Evolutionary conservation across 2,797 vertebrate species (phyloP), one percentile per base, ranked within the genome.

Genomic region (Tragelaphus eurycerus): DNA sequence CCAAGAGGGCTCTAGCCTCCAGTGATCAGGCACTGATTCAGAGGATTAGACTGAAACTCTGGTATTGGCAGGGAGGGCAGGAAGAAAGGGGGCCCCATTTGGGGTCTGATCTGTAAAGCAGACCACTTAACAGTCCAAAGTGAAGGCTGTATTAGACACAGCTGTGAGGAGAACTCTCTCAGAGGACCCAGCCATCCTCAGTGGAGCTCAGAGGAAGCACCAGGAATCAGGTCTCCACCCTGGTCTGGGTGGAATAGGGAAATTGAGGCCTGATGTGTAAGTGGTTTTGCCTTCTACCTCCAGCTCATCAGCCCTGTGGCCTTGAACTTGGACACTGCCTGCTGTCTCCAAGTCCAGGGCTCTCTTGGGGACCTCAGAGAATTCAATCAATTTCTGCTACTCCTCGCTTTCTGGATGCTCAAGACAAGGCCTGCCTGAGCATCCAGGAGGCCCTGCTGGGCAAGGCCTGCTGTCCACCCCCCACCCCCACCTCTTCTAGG

Each of bases 111-210:
- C 59, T 78, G 38, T 4, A 50, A 27, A 79, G 23, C 67, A 23
- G 82, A 57, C 2, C 5, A 7, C 52, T 78, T 16, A 13, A 1
- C 29, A 1, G 17, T 52, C 81, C 29, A 16, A 46, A 10, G 92
- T 0, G 0, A 50, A 74, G 43, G 50, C 21, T 13, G 4, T 9
- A 15, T 54, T 54, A n/a, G 38, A 52, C 25, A 13, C 4, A 59
- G 64, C 14, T 38, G 38, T 4, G 4, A 0, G 5, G 27, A 59
- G 46, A 12, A 12, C 38, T 27, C 17, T 54, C 29, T 13, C 19
- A 29, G 88, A 71, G 94, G 16, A 60, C 9, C 34, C 23, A 21
- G 48, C 5, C 7, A 4, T 60, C 34, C 38, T 83, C n/a, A 2
- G 0, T 6, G 38, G 89, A 29, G 60, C 25, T 1, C 34, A 0